Percentiles rank a stretch among this genome's conserved stretches.
Evolutionary conservation across 2,797 vertebrate genomes (phyloP).

Genomic region (Poecilia picta): DNA sequence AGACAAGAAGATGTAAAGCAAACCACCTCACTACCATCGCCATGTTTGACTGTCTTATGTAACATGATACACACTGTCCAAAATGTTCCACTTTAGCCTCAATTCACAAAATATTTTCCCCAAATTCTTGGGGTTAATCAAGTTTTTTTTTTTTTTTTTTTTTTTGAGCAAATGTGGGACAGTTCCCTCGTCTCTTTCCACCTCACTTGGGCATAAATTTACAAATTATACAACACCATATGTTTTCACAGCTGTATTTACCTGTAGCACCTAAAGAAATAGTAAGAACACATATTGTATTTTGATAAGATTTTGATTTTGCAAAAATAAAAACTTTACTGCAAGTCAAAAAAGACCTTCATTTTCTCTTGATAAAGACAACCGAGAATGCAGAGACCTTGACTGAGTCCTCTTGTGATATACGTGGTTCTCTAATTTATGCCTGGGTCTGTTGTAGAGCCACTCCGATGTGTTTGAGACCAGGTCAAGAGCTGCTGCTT

Average conservation of each 20-base stretch:
- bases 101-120: not conserved
- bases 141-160: not conserved
- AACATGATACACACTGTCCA: not conserved
- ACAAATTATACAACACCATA: not conserved
- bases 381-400: not conserved
- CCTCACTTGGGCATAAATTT: not conserved
- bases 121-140: not conserved
- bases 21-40: not conserved
- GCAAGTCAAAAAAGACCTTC: not conserved
- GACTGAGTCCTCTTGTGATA: slow-evolving; percentile 11
- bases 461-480: slow-evolving; percentile 46
- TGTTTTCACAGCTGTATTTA: not conserved
- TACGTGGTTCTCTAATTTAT: slow-evolving; percentile 17
- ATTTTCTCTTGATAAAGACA: not conserved
- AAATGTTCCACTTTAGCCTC: not conserved
- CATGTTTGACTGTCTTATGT: not conserved
- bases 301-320: not conserved
- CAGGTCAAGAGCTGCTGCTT: slow-evolving; percentile 57
- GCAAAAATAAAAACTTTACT: not conserved
- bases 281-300: not conserved
- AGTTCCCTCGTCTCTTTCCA: not conserved
- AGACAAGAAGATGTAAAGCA: not conserved
- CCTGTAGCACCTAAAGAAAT: not conserved
- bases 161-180: too few species aligned
- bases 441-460: slow-evolving; percentile 25